These are phyloP conservation scores for Leptura quadrifasciata DNA, from an alignment of 2,888 invertebrate species.

Conservation along the genomic window DNA sequence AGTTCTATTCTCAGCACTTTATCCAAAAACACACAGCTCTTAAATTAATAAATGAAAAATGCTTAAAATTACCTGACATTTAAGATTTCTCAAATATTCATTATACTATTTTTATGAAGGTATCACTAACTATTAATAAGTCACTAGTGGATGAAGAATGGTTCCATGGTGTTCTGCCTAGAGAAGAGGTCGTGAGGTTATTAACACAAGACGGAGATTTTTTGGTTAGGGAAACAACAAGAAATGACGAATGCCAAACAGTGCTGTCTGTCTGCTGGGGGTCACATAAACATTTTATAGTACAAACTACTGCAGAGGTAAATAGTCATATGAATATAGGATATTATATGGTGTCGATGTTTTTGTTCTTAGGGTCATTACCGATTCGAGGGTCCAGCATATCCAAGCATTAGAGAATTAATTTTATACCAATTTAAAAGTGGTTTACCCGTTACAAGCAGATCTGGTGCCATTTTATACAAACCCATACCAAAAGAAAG, in stretches of 20 bases:
- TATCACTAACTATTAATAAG: conserved; percentile 73
- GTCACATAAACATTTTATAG: conserved; percentile 97
- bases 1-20: not conserved
- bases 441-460: conserved; percentile 91
- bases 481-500: conserved; percentile 91
- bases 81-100: not conserved
- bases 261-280: conserved; percentile 97
- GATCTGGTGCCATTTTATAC: conserved; percentile 92
- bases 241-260: conserved; percentile 93
- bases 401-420: conserved; percentile 93
- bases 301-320: conserved; percentile 94
- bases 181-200: conserved; percentile 95
- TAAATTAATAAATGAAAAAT: not conserved
- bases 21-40: not conserved
- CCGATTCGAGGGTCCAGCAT: conserved; percentile 95
- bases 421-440: conserved; percentile 92
- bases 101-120: conserved; percentile 58
- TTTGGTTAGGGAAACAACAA: conserved; percentile 92
- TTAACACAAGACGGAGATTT: conserved; percentile 96
- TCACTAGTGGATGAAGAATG: conserved; percentile 93
- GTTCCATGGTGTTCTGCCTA: conserved; percentile 97
- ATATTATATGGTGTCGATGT: not conserved
- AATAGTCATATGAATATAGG: conserved; percentile 54
- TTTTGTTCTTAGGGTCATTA: conserved; percentile 84
- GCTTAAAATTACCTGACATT: not conserved